Conservation (phyloP, 92 coral and sea anemone genomes). For the Pocillopora meandrina region DNA sequence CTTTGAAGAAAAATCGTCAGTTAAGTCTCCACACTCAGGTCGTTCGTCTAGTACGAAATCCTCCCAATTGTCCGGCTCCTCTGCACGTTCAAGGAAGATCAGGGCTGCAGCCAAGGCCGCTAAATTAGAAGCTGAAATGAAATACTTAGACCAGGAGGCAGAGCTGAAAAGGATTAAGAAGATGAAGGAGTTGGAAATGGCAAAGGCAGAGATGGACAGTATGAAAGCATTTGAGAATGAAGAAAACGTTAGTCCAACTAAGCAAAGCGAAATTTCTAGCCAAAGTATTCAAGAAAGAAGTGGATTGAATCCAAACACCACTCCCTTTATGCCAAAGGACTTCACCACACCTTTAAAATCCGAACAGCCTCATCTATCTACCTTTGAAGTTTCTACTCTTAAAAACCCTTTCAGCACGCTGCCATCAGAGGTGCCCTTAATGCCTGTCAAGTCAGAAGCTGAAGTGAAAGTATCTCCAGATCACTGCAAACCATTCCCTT, state of each 20-base stretch:
- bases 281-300: not conserved
- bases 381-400: not conserved
- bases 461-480: not conserved
- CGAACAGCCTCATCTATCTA: not conserved
- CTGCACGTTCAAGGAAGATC: slow-evolving; percentile 37
- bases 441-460: not conserved
- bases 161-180: not conserved
- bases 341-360: too few species aligned
- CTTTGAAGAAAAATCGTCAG: slow-evolving; percentile 17
- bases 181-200: not conserved
- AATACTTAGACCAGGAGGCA: not conserved
- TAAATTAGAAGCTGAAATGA: not conserved
- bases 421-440: not conserved
- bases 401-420: not conserved
- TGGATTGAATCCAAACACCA: not conserved
- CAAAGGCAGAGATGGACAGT: not conserved
- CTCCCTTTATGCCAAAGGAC: not conserved
- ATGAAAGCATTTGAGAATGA: not conserved
- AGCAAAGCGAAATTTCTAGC: not conserved
- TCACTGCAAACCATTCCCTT: not conserved
- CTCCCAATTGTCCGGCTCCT: slow-evolving; percentile 28
- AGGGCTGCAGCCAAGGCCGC: slow-evolving; percentile 47
- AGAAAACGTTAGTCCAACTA: not conserved
- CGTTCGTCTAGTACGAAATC: slow-evolving; percentile 8
- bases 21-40: not conserved